A percentile compares a stretch with the other conserved stretches of the same genome.
Evolutionary conservation across 2,888 invertebrate genomes (phyloP).

Genomic region (Pseudoips prasinana): DNA sequence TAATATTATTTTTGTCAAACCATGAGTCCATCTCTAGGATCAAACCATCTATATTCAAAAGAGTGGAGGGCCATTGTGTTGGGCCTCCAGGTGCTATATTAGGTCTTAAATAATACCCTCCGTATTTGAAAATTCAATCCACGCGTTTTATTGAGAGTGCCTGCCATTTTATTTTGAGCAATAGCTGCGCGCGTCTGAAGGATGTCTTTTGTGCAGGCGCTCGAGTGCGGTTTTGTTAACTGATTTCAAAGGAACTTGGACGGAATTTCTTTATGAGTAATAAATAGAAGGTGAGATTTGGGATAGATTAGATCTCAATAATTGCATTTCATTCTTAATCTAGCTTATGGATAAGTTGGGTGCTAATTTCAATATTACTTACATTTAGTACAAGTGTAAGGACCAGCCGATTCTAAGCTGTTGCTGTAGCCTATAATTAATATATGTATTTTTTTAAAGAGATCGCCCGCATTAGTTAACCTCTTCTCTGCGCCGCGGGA

Average conservation of each 20-base stretch:
- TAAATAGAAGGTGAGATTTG: not conserved
- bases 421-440: no score
- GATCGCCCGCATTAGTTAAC: no score
- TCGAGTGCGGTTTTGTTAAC: constrained; percentile 23
- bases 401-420: no score
- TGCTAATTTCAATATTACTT: no score
- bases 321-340: no score
- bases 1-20: no score
- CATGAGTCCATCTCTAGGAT: constrained; percentile 17
- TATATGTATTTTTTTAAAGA: no score
- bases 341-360: no score
- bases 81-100: constrained; percentile 26
- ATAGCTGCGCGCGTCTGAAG: constrained; percentile 14
- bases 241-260: constrained; percentile 20
- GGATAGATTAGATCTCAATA: no score
- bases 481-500: no score
- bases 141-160: constrained; percentile 35
- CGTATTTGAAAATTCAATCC: constrained; percentile 33
- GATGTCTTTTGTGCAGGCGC: constrained; percentile 37
- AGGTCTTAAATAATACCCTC: constrained; percentile 31
- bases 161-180: constrained; percentile 42
- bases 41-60: constrained; percentile 33
- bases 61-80: constrained; percentile 26
- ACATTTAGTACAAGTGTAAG: no score
- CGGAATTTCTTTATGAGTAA: constrained; percentile 11